phyloP scores from a whole-genome alignment of 2,113 vertebrate genomes.

The Camarhynchus parvulus region DNA sequence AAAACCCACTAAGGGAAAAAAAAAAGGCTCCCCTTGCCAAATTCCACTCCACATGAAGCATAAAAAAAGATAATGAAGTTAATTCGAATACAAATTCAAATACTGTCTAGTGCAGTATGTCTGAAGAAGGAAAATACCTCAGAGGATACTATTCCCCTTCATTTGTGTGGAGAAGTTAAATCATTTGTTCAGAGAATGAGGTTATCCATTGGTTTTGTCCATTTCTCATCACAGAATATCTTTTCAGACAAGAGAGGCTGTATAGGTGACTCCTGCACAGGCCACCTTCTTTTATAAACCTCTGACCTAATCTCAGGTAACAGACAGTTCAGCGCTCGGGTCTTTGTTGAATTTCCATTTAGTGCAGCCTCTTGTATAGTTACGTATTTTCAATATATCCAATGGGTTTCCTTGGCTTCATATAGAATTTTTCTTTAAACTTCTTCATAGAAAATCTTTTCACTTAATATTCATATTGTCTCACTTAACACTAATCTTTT shows the following conservation, averaged over 20 bases:
- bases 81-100: background rate
- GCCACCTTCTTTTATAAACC: background rate
- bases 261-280: background rate
- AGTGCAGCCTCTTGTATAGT: background rate
- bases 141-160: background rate
- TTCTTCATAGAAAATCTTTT: background rate
- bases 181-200: background rate
- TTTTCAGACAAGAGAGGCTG: background rate
- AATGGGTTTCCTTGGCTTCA: background rate
- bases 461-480: no score
- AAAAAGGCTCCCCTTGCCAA: accelerated
- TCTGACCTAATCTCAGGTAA: background rate
- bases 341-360: background rate
- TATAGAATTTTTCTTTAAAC: background rate
- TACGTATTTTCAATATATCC: background rate
- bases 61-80: background rate
- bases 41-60: background rate
- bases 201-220: background rate
- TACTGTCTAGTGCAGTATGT: background rate
- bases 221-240: background rate
- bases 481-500: background rate
- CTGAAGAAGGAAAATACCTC: background rate
- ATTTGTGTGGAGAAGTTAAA: background rate
- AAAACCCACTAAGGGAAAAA: background rate
- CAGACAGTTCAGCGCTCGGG: background rate